Evolutionary conservation across 2,888 invertebrate genomes (phyloP), one percentile per base, ranked within the genome.

Genomic region (Hydropsyche betteni): DNA sequence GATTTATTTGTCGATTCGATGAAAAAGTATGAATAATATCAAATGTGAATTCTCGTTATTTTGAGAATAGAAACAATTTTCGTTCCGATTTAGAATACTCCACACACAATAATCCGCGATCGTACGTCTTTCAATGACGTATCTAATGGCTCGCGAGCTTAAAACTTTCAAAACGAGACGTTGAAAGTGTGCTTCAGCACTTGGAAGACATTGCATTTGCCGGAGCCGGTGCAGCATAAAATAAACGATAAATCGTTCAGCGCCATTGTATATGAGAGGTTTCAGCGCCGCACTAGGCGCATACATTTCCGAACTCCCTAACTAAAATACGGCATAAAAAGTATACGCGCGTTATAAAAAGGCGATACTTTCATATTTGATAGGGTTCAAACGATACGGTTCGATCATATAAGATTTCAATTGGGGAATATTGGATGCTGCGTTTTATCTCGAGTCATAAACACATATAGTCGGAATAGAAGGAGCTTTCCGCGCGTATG

Each of bases 201-300:
- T 53, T 53, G 10, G 7, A 53, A 53, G 12, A 14, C n/a, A 53
- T 16, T 58, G 24, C 58, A 58, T 58, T 16, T 16, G n/a, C 16
- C 16, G 16, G 58, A 58, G 8, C 16, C 24, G 16, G 24, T 16
- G 16, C 24, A 58, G 24, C 24, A 14, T 58, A 58, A 58, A 58
- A 16, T 16, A 58, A 14, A 24, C 58, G 16, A 24, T 58, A 24
- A 58, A 58, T 58, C 58, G 24, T 58, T 58, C 58, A 58, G 5
- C 58, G 16, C 58, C 24, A 24, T 24, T 24, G 58, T 58, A 58
- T 58, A 58, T 58, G 24, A 24, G 58, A 14, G 24, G 58, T 16
- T 58, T 58, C 58, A 44, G 10, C 44, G 3, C 44, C 44, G 10
- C 44, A 44, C 44, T 24, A 24, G 24, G 24, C 44, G 10, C 44